Evolutionary conservation across 2,797 vertebrate genomes (phyloP), one percentile per base, ranked within the genome.

Genomic region (Melanogrammus aeglefinus): DNA sequence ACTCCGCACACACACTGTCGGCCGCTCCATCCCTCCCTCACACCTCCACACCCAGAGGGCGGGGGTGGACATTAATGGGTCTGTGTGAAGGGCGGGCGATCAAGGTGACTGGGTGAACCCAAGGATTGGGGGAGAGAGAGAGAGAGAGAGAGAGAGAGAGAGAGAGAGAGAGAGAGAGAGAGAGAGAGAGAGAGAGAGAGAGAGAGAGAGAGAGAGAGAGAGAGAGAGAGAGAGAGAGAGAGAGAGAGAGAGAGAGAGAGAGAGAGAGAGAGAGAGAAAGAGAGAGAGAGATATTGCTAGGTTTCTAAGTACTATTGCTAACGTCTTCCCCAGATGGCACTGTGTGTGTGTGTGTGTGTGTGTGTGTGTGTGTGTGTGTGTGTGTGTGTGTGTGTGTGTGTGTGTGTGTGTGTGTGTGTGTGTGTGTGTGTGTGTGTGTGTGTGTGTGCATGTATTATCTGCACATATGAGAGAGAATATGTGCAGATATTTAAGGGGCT

Each of bases 261-360:
- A 66, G 57, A 66, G 57, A 66, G 57, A 66, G 57, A 66, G 21
- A 66, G 57, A 1, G 57, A 24, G 57, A 66, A n/a, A 66, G 21
- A 66, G 57, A 66, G 57, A 24, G 57, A 66, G 57, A 87, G 88
- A 91, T 91, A 91, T 88, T 94, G 93, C 94, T 94, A 93, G 87
- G 93, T 90, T 88, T 91, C 92, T 94, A 94, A 94, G 93, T 93
- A 92, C 92, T 94, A 93, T 92, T 87, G 93, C 91, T 95, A 93
- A 94, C 93, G 90, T 92, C 92, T 94, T 93, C 94, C 94, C 92
- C 93, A 95, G 94, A 94, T 94, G 94, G 93, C 88, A 82, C 88
- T 78, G 29, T 31, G 29, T 31, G 29, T 31, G 29, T 31, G n/a
- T n/a, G n/a, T n/a, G n/a, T n/a, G n/a, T n/a, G n/a, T n/a, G n/a